These are phyloP conservation scores for Acronicta alni DNA, from an alignment of 2,888 invertebrate genomes.

Conservation along the genomic window DNA sequence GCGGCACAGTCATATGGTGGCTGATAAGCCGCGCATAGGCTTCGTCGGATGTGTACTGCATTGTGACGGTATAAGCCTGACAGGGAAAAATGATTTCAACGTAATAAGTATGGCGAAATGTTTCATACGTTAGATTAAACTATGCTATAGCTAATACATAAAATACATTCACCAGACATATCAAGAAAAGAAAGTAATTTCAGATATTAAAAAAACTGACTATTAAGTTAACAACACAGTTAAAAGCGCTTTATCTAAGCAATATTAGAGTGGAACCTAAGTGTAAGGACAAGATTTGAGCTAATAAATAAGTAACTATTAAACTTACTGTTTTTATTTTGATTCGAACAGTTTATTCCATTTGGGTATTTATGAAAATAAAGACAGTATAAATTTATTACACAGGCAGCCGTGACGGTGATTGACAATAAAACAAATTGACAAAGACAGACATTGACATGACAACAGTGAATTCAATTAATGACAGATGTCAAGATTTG, in stretches of 20 bases:
- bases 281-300: not conserved
- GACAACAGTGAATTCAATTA: too few species aligned
- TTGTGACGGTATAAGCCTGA: conserved; percentile 56
- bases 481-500: too few species aligned
- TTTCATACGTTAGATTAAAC: conserved; percentile 2
- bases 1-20: conserved; percentile 87
- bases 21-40: conserved; percentile 85
- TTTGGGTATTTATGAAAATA: conserved; percentile 33
- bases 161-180: not conserved
- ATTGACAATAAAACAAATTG: too few species aligned
- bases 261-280: not conserved
- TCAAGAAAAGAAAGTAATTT: not conserved
- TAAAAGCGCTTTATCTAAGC: too few species aligned
- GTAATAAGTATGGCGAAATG: conserved; percentile 6
- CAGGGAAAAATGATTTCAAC: conserved; percentile 18
- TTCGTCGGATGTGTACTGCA: conserved; percentile 84
- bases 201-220: too few species aligned
- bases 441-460: conserved; percentile 31
- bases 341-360: conserved; percentile 47
- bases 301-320: not conserved
- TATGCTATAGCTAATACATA: not conserved
- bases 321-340: conserved; percentile 39
- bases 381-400: conserved; percentile 40
- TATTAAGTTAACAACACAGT: too few species aligned
- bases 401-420: conserved; percentile 21